Evolutionary conservation across 2,888 invertebrate species (phyloP).

Genomic region (Eledona agricola): DNA sequence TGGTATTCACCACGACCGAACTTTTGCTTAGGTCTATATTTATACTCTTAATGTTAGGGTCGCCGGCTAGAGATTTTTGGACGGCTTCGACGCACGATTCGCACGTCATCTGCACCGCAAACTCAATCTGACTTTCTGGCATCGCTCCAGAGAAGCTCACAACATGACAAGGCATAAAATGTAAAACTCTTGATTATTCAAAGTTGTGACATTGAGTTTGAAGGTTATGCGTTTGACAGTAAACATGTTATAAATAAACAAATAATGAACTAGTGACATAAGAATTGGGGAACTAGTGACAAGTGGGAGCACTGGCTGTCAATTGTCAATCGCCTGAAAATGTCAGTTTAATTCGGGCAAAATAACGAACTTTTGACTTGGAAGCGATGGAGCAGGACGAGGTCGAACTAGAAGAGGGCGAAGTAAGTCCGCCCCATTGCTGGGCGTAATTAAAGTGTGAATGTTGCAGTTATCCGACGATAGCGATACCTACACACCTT

Average conservation of each 20-base stretch:
- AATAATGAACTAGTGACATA: background rate
- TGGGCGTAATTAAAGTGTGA: background rate
- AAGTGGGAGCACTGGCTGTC: too few species aligned
- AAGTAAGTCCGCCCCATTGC: slow-evolving; percentile 35
- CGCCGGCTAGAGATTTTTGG: slow-evolving; percentile 60
- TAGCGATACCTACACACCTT: slow-evolving; percentile 67
- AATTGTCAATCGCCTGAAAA: slow-evolving; percentile 14
- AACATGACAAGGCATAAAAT: slow-evolving; percentile 17
- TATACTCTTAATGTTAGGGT: slow-evolving; percentile 63
- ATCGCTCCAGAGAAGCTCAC: slow-evolving; percentile 40
- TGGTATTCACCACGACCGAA: slow-evolving; percentile 75
- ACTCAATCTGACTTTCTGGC: slow-evolving; percentile 67
- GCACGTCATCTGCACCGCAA: slow-evolving; percentile 72
- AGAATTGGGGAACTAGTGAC: too few species aligned
- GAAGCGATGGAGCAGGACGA: slow-evolving; percentile 36
- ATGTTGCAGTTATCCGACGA: slow-evolving; percentile 53
- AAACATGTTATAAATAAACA: background rate
- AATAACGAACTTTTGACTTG: background rate
- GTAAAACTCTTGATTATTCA: background rate
- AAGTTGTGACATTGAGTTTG: slow-evolving; percentile 6
- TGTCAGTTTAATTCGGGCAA: slow-evolving; percentile 7
- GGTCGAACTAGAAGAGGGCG: slow-evolving; percentile 45
- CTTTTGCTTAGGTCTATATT: slow-evolving; percentile 69
- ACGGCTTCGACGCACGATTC: slow-evolving; percentile 66
- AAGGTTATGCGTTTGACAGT: slow-evolving; percentile 5